Evolutionary conservation across 2,888 invertebrate genomes (phyloP), one percentile per base, ranked within the genome.

Genomic region (Chymomyza fuscimana): DNA sequence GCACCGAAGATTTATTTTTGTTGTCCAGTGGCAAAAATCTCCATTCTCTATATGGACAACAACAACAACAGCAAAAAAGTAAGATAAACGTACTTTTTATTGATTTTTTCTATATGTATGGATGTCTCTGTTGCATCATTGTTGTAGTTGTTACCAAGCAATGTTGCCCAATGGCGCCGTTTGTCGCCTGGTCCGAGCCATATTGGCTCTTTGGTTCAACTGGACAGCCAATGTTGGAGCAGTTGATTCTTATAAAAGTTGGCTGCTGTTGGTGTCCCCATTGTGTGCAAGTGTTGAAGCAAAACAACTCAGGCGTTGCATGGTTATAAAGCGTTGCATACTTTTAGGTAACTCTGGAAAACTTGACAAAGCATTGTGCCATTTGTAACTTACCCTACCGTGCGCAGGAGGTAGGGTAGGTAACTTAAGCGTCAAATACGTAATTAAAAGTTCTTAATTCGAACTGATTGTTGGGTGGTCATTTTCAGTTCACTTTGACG

Each of bases 1-100:
- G 79, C 79, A 66, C 71, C 72, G 70, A 87, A 86, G 82, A 87
- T 87, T 87, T 86, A 86, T 86, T 87, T 86, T 83, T 80, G 80
- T 77, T 81, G 81, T 80, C 75, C 77, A 80, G 80, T 75, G 81
- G 72, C 74, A 72, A 72, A 80, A 83, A 70, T 77, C 78, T 77
- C 71, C 67, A 71, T 65, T 32, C 79, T 46, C 22, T 61, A 52
- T 40, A 52, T 65, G 65, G 54, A 54, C n/a, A n/a, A 16, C 54
- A 52, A 59, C 52, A 63, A 61, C 70, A 60, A 9, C 67, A 46
- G 29, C 65, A 67, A 58, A 58, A 64, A 71, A 78, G 73, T 77
- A 81, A 73, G 73, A 71, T 77, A 82, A 77, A 80, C 77, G 80
- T 68, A 88, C 73, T 79, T 74, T 86, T 82, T 86, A 86, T 86